phyloP scores from a whole-genome alignment of 2,888 invertebrate genomes.

The Drosophila lacicola region DNA sequence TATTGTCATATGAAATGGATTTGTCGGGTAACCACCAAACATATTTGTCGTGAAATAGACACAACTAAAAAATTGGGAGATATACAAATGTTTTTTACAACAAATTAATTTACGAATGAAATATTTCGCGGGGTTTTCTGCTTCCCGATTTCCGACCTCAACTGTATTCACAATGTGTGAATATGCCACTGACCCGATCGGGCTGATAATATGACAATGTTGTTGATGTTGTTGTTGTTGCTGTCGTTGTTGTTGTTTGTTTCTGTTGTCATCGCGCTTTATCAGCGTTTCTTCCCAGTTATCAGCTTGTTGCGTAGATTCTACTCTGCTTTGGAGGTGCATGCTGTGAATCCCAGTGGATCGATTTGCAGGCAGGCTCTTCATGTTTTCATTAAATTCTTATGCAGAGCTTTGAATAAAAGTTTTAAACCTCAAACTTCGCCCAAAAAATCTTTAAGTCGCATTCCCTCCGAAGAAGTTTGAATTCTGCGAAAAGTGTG shows the following conservation, averaged over 20 bases:
- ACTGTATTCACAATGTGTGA: slow-evolving; percentile 14
- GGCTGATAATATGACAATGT: slow-evolving; percentile 2
- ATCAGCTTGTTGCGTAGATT: slow-evolving; percentile 24
- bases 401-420: too few species aligned
- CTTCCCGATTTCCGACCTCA: not conserved
- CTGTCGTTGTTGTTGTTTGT: not conserved
- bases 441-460: too few species aligned
- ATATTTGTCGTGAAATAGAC: slow-evolving; percentile 11
- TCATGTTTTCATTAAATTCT: too few species aligned
- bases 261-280: slow-evolving; percentile 11
- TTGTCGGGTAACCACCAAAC: slow-evolving; percentile 39
- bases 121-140: slow-evolving; percentile 12
- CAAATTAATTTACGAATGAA: slow-evolving; percentile 33
- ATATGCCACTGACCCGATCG: slow-evolving; percentile 24
- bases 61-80: slow-evolving; percentile 4
- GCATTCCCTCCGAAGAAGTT: too few species aligned
- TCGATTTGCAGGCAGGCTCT: not conserved
- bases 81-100: slow-evolving; percentile 22
- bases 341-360: slow-evolving; percentile 36
- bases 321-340: slow-evolving; percentile 6
- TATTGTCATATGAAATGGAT: not conserved
- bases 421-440: too few species aligned
- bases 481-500: not conserved
- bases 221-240: not conserved
- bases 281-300: slow-evolving; percentile 22